These are phyloP conservation scores for Eulemur coronatus DNA, from an alignment of 2,797 vertebrate genomes.

Conservation along the genomic window DNA sequence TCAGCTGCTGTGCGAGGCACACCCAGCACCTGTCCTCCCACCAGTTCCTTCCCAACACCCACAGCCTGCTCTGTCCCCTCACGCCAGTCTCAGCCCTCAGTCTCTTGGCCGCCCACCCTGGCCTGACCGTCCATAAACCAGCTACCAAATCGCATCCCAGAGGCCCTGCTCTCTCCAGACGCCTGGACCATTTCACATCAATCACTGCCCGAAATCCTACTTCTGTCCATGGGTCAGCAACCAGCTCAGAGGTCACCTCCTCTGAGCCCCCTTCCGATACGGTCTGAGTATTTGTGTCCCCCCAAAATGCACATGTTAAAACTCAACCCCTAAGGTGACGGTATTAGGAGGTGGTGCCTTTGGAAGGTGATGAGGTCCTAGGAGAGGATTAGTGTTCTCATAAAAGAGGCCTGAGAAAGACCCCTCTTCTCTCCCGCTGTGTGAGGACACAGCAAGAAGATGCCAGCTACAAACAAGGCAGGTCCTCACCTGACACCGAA, in stretches of 20 bases:
- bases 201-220: not conserved
- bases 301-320: not conserved
- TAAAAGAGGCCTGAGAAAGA: not conserved
- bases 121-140: too few relatives aligned
- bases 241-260: not conserved
- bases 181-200: not conserved
- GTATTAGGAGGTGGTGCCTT: not conserved
- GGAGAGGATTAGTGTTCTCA: not conserved
- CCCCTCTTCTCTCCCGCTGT: too few relatives aligned
- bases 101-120: not conserved
- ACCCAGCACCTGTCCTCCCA: fast-evolving
- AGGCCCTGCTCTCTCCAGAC: not conserved
- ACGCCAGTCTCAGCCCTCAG: fast-evolving
- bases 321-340: not conserved
- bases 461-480: too few relatives aligned
- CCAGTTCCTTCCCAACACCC: too few relatives aligned
- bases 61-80: not conserved
- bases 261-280: not conserved
- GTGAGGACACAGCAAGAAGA: not conserved
- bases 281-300: not conserved
- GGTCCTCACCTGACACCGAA: not conserved
- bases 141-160: not conserved
- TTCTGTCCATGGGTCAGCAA: fast-evolving
- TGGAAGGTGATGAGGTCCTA: not conserved
- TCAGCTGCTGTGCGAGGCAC: fast-evolving